Base-by-base conservation (phyloP, 2,888 invertebrate species). In the Synanthedon tipuliformis region DNA sequence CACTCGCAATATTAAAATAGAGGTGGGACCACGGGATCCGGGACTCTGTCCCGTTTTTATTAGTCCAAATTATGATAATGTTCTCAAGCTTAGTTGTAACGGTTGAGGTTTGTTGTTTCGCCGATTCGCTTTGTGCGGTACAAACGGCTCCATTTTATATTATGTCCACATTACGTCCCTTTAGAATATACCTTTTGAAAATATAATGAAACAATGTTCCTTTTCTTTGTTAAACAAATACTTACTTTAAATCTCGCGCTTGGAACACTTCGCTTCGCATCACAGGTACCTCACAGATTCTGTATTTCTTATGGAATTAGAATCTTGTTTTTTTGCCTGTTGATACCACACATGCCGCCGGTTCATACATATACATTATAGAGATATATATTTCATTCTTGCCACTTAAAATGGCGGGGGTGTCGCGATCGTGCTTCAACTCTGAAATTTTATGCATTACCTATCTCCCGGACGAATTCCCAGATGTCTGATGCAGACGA, bases 391-490 rank as follows among this genome's bases (percentile, higher is more conserved):
- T 61, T 57, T 55, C 54, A 54, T 40, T 40, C 50, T 27, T 18
- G 41, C 51, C 55, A 60, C 62, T 56, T 61, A 65, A 64, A 60
- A 66, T 56, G 54, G 57, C 56, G 53, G 18, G 55, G 51, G 52
- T 58, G 58, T 60, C 57, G 54, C 56, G 52, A 50, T 13, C 51
- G 54, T 53, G 57, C 54, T 56, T 57, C 64, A 59, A 61, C 64
- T 66, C 64, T 61, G 59, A 68, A 71, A 72, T 68, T 71, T 71
- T 69, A 70, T 72, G 71, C 71, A 68, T 73, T 69, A 66, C 62
- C 63, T 62, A 63, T 65, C 62, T 58, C 61, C 56, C 54, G 51
- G 59, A 58, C 57, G 66, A 64, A 64, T 63, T 65, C 64, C 57
- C 60, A 56, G 59, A 65, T 65, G 68, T 63, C 68, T 66, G 55